Evolutionary conservation across 2,888 invertebrate species (phyloP), one percentile per base, ranked within the genome.

Genomic region (Caenorhabditis sp.): DNA sequence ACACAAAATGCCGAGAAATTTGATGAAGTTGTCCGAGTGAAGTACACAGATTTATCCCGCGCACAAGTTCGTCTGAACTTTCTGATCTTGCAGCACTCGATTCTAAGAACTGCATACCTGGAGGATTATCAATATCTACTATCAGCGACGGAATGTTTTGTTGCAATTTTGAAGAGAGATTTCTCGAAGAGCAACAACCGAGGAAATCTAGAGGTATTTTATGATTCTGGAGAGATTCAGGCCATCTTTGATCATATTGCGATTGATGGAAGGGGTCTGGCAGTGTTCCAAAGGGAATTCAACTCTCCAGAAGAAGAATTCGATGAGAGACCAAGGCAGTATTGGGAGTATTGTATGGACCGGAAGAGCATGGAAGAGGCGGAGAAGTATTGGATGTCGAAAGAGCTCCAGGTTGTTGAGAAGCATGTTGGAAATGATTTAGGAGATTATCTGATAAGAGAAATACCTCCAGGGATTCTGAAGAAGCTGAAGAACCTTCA

Each of bases 211-310:
- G 4, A 14, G 38, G 7, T 23, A 54, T 1, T 57, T 49, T 8
- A 14, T 10, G 62, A 36, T 62, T 4, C 17, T 4, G n/a, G 26
- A 49, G 62, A 66, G 49, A 23, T 27, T 43, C 7, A 26, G 27
- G 27, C 76, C 4, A 62, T 64, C n/a, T 73, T 80, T 58, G 74
- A 82, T 57, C 81, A 82, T 49, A 76, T 78, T 59, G 56, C 70
- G 10, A 64, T 80, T 8, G 82, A 82, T 59, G 82, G 80, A 14
- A 49, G 56, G 31, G 74, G 78, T 0, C 52, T 83, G 12, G 17
- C 62, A 10, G 53, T 82, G 20, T 74, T 82, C n/a, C 61, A 76
- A 36, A 23, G 69, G 4, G 60, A 79, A 38, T 67, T 82, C 43
- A 10, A 10, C 7, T 43, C 17, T 17, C 7, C 26, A 36, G 59